These are phyloP conservation scores for Tetranychus truncatus DNA, from an alignment of 2,888 invertebrate species.

Conservation along the genomic window DNA sequence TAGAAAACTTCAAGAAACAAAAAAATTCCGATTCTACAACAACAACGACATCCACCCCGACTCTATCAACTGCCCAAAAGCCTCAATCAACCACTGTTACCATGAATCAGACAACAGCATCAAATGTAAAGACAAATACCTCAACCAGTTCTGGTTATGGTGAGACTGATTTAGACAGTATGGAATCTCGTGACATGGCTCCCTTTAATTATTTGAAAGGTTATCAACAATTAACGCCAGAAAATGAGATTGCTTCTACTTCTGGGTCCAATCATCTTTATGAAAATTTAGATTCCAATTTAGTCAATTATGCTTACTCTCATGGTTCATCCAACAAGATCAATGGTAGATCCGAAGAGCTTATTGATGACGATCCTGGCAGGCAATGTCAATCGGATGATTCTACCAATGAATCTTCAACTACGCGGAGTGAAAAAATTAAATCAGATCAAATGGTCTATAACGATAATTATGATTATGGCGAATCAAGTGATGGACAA, in stretches of 20 bases:
- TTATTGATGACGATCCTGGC: not conserved
- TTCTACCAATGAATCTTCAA: not conserved
- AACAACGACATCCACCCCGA: not conserved
- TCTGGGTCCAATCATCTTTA: slow-evolving; percentile 4
- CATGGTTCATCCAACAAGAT: not conserved
- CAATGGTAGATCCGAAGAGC: not conserved
- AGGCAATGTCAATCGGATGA: not conserved
- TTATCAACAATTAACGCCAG: not conserved
- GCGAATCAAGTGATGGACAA: not conserved
- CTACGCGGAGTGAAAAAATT: not conserved
- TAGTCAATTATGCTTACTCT: not conserved
- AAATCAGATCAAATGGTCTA: too few species aligned
- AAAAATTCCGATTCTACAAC: slow-evolving; percentile 29
- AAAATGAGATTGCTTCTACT: not conserved
- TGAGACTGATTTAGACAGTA: slow-evolving; percentile 73
- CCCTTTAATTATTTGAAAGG: not conserved
- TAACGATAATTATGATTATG: not conserved
- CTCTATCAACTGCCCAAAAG: slow-evolving; percentile 30
- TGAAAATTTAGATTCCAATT: not conserved
- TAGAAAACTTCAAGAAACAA: slow-evolving; percentile 12
- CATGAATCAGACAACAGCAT: slow-evolving; percentile 22
- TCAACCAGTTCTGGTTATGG: slow-evolving; percentile 54
- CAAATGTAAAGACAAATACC: slow-evolving; percentile 38
- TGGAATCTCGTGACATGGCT: slow-evolving; percentile 46
- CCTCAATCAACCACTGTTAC: slow-evolving; percentile 27